Evolutionary conservation across 2,888 invertebrate species (phyloP), one percentile per base, ranked within the genome.

Genomic region (Iphiclides podalirius): DNA sequence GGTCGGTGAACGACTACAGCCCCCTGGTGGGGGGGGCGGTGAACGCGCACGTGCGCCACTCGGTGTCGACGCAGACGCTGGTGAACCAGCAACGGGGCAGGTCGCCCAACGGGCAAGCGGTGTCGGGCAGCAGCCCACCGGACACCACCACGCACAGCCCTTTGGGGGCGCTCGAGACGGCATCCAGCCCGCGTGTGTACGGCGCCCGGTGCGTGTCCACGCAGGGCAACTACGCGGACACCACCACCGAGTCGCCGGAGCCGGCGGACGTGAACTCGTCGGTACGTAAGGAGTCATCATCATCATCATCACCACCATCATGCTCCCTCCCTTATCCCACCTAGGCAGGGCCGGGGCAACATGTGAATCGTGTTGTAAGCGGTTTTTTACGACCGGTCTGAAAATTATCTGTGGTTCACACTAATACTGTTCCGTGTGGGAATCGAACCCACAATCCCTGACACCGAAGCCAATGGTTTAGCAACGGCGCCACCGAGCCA

Each of bases 111-210:
- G 59, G 60, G 8, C 67, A 61, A 40, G 74, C 67, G 11, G 70
- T 62, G 33, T 68, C 72, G 6, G 75, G 76, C 13, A 64, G 74
- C 52, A 77, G 76, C 35, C 95, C 95, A 4, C 95, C 95, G 0
- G 96, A 96, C 66, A 96, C 96, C 0, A 96, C 96, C 0, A 96
- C 96, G 0, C 94, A 94, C 67, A 95, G 95, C 76, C 95, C 96
- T 9, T 86, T 92, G 50, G 94, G 93, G 47, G 90, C 92, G 2
- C 78, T 86, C 35, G 84, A 81, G 57, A 60, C 74, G 17, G 66
- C 69, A 35, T 54, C 60, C 0, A 62, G 63, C 34, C 67, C 64
- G 38, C 67, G 58, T 42, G 66, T 64, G 4, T 64, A 63, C 56
- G 69, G 55, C 31, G 65, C 64, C 17, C 54, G 64, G 37, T 61